These are phyloP conservation scores for Catharus fuscescens DNA, from an alignment of 2,113 vertebrate genomes.

Conservation along the genomic window DNA sequence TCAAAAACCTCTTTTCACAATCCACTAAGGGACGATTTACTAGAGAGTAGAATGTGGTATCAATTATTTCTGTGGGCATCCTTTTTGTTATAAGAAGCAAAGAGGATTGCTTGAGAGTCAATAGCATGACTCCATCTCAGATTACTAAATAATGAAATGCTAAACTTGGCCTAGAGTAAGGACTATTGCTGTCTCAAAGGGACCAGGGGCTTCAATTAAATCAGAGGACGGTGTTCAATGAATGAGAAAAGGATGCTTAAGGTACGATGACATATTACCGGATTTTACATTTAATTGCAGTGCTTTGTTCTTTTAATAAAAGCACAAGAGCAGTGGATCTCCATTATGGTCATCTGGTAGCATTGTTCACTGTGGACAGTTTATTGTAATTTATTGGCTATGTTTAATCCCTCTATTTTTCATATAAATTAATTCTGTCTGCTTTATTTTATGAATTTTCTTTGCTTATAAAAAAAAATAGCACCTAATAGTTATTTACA, in stretches of 20 bases:
- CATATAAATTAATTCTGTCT: conserved; percentile 51
- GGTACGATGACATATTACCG: conserved; percentile 63
- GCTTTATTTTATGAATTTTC: conserved; percentile 33
- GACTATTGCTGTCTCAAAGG: conserved; percentile 59
- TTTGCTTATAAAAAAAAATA: neutral
- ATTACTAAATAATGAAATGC: conserved; percentile 69
- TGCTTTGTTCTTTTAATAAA: conserved; percentile 72
- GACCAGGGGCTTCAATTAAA: conserved; percentile 60
- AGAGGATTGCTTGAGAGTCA: conserved; percentile 67
- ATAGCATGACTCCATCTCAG: conserved; percentile 60
- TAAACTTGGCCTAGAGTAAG: conserved; percentile 61
- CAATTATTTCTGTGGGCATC: conserved; percentile 76
- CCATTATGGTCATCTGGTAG: conserved; percentile 64
- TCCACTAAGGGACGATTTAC: conserved; percentile 46
- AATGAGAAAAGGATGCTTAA: conserved; percentile 64
- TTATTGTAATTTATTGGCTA: conserved; percentile 54
- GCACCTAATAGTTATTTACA: conserved; percentile 44
- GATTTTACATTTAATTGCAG: conserved; percentile 70
- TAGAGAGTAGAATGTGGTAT: conserved; percentile 70
- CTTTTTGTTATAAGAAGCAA: conserved; percentile 72
- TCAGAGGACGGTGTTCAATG: conserved; percentile 43
- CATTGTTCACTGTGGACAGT: conserved; percentile 57
- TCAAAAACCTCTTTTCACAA: conserved; percentile 61
- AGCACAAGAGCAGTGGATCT: conserved; percentile 60
- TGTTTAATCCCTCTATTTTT: conserved; percentile 52